These are phyloP conservation scores for Danio jaintianensis DNA, from an alignment of 2,797 vertebrate species.

Conservation along the genomic window DNA sequence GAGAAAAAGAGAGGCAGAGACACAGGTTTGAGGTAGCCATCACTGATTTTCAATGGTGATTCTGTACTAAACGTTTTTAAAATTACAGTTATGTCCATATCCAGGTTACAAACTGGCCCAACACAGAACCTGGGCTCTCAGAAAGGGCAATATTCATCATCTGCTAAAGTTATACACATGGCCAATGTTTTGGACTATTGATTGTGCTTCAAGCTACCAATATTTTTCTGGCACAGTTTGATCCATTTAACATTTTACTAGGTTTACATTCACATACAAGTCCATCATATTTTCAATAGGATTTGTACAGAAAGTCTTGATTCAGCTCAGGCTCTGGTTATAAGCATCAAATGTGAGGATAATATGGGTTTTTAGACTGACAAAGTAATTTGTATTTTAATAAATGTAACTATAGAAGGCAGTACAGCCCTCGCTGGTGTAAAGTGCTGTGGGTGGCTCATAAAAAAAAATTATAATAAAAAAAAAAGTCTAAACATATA, in stretches of 20 bases:
- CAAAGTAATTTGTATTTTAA: not conserved
- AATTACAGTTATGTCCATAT: not conserved
- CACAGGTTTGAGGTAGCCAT: constrained; percentile 50
- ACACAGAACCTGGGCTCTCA: too few relatives aligned
- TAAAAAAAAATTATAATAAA: not conserved
- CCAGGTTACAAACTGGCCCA: not conserved
- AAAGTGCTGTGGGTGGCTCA: not conserved
- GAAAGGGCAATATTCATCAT: not conserved
- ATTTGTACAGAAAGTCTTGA: not conserved
- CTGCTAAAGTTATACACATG: not conserved
- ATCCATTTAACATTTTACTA: not conserved
- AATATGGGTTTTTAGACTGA: not conserved
- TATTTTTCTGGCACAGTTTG: not conserved
- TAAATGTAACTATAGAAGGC: not conserved
- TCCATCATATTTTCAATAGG: too few relatives aligned
- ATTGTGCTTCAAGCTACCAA: not conserved
- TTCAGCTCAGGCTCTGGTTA: not conserved
- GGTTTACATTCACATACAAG: too few relatives aligned
- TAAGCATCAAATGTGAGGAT: not conserved
- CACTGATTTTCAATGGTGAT: not conserved
- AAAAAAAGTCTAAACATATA: not conserved
- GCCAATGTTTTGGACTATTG: not conserved
- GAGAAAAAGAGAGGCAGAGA: constrained; percentile 60
- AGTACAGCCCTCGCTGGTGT: not conserved
- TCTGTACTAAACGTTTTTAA: not conserved